phyloP scores from a whole-genome alignment of 2,797 vertebrate genomes.

The Amblyopsis hoosieri region DNA sequence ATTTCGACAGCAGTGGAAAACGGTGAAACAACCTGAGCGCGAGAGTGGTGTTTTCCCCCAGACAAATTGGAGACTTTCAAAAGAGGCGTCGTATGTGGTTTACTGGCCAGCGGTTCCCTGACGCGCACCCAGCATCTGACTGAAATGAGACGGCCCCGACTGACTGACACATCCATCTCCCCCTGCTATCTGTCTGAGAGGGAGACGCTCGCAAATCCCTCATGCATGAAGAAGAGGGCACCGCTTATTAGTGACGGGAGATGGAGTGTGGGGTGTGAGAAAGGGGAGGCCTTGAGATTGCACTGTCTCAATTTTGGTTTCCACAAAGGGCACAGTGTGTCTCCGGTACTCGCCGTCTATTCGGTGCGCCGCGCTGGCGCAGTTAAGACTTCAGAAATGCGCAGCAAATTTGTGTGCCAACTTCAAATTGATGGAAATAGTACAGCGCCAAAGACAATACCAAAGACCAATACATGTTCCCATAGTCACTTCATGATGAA shows the following conservation, averaged over 20 bases:
- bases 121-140: conserved; percentile 54
- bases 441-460: conserved; percentile 7
- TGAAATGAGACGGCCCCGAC: conserved; percentile 60
- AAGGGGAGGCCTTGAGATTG: conserved; percentile 20
- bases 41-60: conserved; percentile 17
- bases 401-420: conserved; percentile 3
- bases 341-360: conserved; percentile 39
- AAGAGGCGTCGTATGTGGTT: conserved; percentile 29
- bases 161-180: conserved; percentile 75
- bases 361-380: conserved; percentile 25
- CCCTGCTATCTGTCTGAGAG: conserved; percentile 55
- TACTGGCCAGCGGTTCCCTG: conserved; percentile 50
- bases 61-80: conserved; percentile 44
- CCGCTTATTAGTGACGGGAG: conserved; percentile 66
- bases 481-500: conserved; percentile 12
- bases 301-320: conserved; percentile 54
- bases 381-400: conserved; percentile 32
- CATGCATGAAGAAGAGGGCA: conserved; percentile 67
- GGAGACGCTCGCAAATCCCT: conserved; percentile 42
- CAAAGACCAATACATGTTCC: not conserved
- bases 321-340: conserved; percentile 62
- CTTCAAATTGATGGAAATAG: conserved; percentile 15
- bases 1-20: conserved; percentile 26
- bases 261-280: conserved; percentile 21
- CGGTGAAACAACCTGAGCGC: conserved; percentile 36